Conservation (phyloP, 2,113 vertebrate species). For the Podiceps cristatus region DNA sequence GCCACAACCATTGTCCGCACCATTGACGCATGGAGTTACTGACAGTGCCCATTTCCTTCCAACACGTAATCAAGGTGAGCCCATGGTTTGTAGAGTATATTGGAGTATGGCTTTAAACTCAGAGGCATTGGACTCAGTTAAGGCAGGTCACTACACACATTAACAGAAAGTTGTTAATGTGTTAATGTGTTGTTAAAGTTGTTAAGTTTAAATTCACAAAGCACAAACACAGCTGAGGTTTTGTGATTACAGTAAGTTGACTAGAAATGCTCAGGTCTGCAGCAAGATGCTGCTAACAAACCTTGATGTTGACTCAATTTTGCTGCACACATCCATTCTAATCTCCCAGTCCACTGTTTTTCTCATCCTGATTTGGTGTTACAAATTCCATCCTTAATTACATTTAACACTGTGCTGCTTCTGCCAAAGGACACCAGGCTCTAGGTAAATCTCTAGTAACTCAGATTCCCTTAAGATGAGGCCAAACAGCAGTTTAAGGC, state of each 20-base stretch:
- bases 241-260: neutral
- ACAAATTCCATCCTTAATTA: neutral
- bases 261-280: neutral
- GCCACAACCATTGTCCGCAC: neutral
- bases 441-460: neutral
- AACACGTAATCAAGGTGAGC: neutral
- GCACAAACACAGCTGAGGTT: neutral
- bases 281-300: neutral
- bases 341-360: neutral
- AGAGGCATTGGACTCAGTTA: neutral
- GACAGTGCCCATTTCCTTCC: neutral
- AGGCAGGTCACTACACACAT: neutral
- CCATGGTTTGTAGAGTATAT: fast-evolving
- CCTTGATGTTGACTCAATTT: neutral
- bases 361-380: neutral
- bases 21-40: neutral
- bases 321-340: neutral
- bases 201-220: neutral
- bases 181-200: too few relatives aligned
- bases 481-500: neutral
- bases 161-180: neutral
- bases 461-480: neutral
- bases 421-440: neutral
- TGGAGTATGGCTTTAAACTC: neutral
- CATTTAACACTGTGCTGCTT: neutral